A percentile compares a stretch with the other conserved stretches of the same genome.
phyloP scores from a whole-genome alignment of 2,797 vertebrate species.

The Mus minutoides region DNA sequence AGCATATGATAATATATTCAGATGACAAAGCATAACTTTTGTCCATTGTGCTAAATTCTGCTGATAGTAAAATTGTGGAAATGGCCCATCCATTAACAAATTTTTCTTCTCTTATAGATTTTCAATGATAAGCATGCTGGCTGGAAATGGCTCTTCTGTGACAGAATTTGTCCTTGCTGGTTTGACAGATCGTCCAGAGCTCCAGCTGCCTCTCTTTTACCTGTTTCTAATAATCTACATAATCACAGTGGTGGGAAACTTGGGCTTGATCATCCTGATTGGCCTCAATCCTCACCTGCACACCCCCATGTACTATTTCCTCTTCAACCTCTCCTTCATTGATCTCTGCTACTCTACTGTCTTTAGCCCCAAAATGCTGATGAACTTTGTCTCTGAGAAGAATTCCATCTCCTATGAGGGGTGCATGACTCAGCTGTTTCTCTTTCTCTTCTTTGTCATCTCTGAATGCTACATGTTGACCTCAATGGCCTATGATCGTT shows the following conservation, averaged over 20 bases:
- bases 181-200: conserved; percentile 36
- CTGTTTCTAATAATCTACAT: conserved; percentile 58
- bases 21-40: background rate
- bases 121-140: background rate
- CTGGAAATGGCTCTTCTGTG: conserved; percentile 59
- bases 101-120: conserved; percentile 23
- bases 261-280: conserved; percentile 47
- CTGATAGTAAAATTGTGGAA: background rate
- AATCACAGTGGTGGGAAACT: conserved; percentile 52
- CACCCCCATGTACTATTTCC: conserved; percentile 73
- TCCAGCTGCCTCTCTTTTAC: conserved; percentile 57
- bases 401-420: conserved; percentile 55
- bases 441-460: conserved; percentile 73
- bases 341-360: conserved; percentile 25
- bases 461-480: conserved; percentile 72
- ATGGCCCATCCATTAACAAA: background rate
- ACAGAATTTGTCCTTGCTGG: conserved; percentile 73
- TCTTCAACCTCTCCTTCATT: conserved; percentile 59
- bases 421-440: conserved; percentile 68
- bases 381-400: conserved; percentile 56
- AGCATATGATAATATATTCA: background rate
- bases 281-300: conserved; percentile 56
- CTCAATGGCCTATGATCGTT: conserved; percentile 66
- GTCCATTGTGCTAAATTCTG: background rate
- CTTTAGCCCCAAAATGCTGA: conserved; percentile 74